Evolutionary conservation across 2,113 vertebrate species (phyloP).

Genomic region (Hippocampus zosterae): DNA sequence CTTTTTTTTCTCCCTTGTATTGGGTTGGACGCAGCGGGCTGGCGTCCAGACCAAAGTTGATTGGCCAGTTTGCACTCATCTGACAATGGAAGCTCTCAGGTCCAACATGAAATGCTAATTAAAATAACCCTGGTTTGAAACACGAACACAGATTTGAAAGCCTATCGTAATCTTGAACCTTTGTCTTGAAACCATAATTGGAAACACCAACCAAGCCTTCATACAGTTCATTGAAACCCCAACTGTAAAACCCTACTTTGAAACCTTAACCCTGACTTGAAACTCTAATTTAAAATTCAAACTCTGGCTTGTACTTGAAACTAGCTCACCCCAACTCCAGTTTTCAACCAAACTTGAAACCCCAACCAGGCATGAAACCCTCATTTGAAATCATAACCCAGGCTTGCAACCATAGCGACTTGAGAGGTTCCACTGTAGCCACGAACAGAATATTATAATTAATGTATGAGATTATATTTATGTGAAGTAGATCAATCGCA

Average conservation of each 20-base stretch:
- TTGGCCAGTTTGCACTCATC: conserved; percentile 7
- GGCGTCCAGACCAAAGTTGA: neutral
- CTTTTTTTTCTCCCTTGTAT: conserved; percentile 23
- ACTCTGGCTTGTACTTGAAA: too few species aligned
- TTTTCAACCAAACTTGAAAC: too few species aligned
- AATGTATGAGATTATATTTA: neutral
- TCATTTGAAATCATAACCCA: too few species aligned
- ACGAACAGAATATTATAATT: neutral
- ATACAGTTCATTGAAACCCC: neutral
- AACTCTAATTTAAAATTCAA: too few species aligned
- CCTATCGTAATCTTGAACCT: neutral
- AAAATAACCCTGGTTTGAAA: neutral
- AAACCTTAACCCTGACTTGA: too few species aligned
- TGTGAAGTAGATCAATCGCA: neutral
- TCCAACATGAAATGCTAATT: neutral
- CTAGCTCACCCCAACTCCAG: too few species aligned
- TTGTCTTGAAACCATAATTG: too few species aligned
- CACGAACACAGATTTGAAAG: neutral
- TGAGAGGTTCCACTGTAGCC: neutral
- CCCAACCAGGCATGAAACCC: too few species aligned
- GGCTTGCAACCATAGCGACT: neutral
- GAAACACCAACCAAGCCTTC: neutral
- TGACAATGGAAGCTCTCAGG: neutral
- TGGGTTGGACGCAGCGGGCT: neutral
- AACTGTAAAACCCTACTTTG: too few species aligned